Conservation (phyloP, 1,140 invertebrate species). For the Acromyrmex heyeri region DNA sequence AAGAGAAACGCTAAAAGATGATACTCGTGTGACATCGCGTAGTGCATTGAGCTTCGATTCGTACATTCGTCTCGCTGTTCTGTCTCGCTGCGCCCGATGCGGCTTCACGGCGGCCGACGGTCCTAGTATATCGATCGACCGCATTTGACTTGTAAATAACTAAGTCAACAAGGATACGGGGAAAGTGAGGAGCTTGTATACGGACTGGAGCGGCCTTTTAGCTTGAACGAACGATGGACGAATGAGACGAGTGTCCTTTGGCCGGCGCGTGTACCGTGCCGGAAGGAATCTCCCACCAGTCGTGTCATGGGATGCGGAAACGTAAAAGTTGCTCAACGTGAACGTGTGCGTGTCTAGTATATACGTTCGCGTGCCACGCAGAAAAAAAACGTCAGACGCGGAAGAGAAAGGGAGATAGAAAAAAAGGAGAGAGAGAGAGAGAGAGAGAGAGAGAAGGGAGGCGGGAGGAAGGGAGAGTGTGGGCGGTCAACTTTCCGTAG, state of each 20-base stretch:
- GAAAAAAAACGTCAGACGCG: background rate
- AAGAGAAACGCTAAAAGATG: slow-evolving; percentile 21
- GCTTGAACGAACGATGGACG: slow-evolving; percentile 1
- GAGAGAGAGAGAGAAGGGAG: background rate
- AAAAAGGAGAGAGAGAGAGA: background rate
- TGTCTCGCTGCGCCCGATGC: background rate
- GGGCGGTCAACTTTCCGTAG: slow-evolving; percentile 26
- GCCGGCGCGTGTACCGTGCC: slow-evolving; percentile 35
- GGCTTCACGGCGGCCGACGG: slow-evolving; percentile 20
- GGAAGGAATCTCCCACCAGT: slow-evolving; percentile 56
- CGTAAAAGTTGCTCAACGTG: slow-evolving; percentile 64
- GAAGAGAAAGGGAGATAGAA: background rate
- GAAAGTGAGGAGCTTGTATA: slow-evolving; percentile 70
- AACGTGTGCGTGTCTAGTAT: slow-evolving; percentile 50
- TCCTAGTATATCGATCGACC: slow-evolving; percentile 68
- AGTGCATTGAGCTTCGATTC: slow-evolving; percentile 10
- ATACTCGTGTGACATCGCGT: background rate
- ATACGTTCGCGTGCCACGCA: slow-evolving; percentile 24
- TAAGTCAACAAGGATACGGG: slow-evolving; percentile 64
- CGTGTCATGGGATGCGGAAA: slow-evolving; percentile 61
- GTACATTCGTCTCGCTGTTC: background rate
- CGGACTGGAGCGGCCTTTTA: slow-evolving; percentile 15
- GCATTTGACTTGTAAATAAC: slow-evolving; percentile 77
- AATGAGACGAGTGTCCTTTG: slow-evolving; percentile 55
- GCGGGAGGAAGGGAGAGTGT: background rate